These are phyloP conservation scores for Myotis planiceps DNA, from an alignment of 2,797 vertebrate genomes.

Conservation along the genomic window DNA sequence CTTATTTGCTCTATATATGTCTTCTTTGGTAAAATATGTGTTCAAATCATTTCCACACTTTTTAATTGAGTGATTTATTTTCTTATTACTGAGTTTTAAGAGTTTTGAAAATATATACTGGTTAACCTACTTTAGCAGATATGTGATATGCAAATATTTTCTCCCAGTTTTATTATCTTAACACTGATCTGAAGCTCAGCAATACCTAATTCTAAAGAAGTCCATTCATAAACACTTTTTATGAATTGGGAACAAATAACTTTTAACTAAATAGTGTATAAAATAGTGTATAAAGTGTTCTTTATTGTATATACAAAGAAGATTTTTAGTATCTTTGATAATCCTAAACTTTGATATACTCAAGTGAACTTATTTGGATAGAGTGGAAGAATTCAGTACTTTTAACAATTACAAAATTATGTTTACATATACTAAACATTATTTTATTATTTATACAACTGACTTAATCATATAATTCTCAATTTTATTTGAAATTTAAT, in stretches of 20 bases:
- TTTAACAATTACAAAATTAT: not conserved
- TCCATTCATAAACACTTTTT: not conserved
- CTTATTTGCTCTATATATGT: not conserved
- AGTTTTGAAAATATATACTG: not conserved
- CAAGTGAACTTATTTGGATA: not conserved
- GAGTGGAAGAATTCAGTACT: not conserved
- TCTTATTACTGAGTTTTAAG: not conserved
- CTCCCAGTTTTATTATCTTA: not conserved
- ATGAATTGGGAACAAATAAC: not conserved
- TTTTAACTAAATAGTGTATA: not conserved
- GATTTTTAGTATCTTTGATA: not conserved
- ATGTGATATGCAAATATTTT: not conserved
- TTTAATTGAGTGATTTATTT: not conserved
- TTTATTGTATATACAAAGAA: not conserved
- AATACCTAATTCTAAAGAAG: not conserved
- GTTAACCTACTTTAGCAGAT: not conserved
- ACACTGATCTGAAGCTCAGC: not conserved
- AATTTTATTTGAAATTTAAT: not conserved
- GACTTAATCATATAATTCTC: not conserved
- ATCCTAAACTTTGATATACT: not conserved
- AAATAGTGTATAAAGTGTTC: too few relatives aligned
- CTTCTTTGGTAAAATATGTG: not conserved
- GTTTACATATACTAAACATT: not conserved
- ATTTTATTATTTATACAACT: not conserved
- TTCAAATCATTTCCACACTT: not conserved